Base-by-base conservation (phyloP, 2,888 invertebrate species). In the Sarcophaga subvicina region DNA sequence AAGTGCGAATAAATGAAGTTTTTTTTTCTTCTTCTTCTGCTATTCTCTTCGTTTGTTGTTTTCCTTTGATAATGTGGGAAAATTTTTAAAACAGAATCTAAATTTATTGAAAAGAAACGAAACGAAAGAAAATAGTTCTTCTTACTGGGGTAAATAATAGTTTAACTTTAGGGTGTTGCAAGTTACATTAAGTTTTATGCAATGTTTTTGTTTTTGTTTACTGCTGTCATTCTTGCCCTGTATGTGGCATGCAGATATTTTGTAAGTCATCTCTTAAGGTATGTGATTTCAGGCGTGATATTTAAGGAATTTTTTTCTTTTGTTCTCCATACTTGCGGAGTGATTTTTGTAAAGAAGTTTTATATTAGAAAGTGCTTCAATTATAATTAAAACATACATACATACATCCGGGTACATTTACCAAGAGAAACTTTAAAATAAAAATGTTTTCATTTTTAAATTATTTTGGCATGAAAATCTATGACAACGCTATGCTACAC, bases 1-100 rank as follows among this genome's bases (percentile, higher is more conserved):
- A 84, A 81, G 84, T 84, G 86, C 83, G 80, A 86, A 78, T 78
- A 81, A 86, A 78, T 86, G 69, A 49, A 5, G 37, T 73, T 83
- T 25, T 20, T 71, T 37, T 37, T 60, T 59, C 20, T 3, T 75
- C 20, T 79, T 66, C 17, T 59, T 20, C 17, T 27, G 27, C 11
- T 72, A 8, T 69, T 25, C 62, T 14, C 2, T 64, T 6, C 2
- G 14, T 70, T 5, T 25, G 8, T 4, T 12, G 22, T 17, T 59
- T 22, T 63, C 27, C 22, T 69, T 76, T n/a, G 14, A 20, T 59
- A 75, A 72, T 80, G 73, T 83, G 83, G 72, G 86, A 80, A 80
- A 73, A 81, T n/a, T n/a, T 66, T 27, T 14, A 73, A 69, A 62
- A 80, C 37, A 27, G 62, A 60, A 27, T 63, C 63, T 12, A 49